These are phyloP conservation scores for Cercocebus atys DNA, from an alignment of 2,113 vertebrate genomes.

Conservation along the genomic window DNA sequence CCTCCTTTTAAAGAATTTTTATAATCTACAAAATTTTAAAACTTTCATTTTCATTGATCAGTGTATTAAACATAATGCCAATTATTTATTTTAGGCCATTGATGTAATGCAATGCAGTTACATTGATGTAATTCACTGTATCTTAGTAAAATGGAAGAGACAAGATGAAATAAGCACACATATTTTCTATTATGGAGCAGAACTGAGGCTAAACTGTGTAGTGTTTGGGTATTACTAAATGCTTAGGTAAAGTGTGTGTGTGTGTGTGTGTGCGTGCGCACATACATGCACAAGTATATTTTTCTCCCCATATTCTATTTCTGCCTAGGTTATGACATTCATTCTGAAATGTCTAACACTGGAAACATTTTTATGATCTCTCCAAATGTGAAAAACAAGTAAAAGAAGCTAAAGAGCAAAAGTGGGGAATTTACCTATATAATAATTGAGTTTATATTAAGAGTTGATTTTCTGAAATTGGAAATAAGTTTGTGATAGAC, in stretches of 20 bases:
- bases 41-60: not conserved
- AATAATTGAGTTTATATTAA: not conserved
- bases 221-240: not conserved
- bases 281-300: not conserved
- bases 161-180: not conserved
- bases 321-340: not conserved
- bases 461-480: not conserved
- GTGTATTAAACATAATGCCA: not conserved
- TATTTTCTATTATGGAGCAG: not conserved
- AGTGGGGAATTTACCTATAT: not conserved
- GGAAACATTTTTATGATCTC: not conserved
- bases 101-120: not conserved
- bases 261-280: accelerated
- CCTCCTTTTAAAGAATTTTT: not conserved
- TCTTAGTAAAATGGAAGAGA: not conserved
- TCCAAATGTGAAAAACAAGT: not conserved
- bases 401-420: not conserved
- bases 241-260: not conserved
- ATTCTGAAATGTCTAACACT: not conserved
- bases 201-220: not conserved
- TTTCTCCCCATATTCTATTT: not conserved
- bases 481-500: not conserved
- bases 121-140: not conserved
- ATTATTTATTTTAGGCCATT: not conserved
- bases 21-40: not conserved